These are phyloP conservation scores for Leguminivora glycinivorella DNA, from an alignment of 1,140 invertebrate genomes.

Conservation along the genomic window DNA sequence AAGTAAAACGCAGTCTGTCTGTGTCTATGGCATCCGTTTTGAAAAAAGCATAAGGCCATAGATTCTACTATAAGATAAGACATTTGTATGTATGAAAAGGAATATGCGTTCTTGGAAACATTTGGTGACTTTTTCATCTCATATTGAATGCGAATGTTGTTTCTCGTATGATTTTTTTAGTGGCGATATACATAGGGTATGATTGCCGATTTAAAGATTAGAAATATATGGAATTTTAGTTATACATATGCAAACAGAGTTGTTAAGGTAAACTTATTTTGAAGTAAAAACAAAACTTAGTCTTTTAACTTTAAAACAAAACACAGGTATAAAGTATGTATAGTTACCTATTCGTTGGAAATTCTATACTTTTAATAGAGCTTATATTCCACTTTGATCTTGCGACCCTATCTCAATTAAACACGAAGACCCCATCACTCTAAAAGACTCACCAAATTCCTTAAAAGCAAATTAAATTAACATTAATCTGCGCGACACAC, in stretches of 20 bases:
- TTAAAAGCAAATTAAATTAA: slow-evolving; percentile 1
- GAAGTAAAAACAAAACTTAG: no score
- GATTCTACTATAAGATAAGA: not conserved
- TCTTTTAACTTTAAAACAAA: no score
- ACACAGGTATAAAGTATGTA: no score
- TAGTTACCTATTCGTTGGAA: no score
- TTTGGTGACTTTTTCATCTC: slow-evolving; percentile 3
- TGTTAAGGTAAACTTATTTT: no score
- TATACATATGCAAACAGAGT: no score
- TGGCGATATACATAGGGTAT: no score
- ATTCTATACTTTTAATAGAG: no score
- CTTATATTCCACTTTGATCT: no score
- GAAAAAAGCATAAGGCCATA: not conserved
- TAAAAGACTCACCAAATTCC: not conserved
- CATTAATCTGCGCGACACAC: not conserved
- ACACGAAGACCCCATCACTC: not conserved
- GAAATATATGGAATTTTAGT: no score
- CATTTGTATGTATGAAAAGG: not conserved
- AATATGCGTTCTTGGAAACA: not conserved
- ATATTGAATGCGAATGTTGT: not conserved
- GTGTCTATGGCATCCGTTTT: not conserved
- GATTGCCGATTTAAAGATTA: no score
- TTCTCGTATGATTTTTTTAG: no score
- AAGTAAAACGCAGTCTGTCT: slow-evolving; percentile 5
- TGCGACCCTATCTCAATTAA: not conserved